Percentiles rank a stretch among this genome's conserved stretches.
Conservation (phyloP, 2,888 invertebrate species). For the Arctia plantaginis region DNA sequence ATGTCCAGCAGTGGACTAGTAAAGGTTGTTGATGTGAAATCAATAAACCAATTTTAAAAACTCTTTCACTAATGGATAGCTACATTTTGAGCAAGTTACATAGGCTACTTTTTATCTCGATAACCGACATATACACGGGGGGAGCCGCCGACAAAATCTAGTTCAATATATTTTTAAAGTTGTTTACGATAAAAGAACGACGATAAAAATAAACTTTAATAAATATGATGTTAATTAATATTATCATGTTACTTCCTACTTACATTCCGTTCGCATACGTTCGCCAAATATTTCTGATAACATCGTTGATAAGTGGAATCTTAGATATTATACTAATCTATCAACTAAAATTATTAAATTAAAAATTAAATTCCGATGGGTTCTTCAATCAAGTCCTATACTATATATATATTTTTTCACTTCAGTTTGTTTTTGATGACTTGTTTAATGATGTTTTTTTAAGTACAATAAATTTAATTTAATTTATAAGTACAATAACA, state of each 20-base stretch:
- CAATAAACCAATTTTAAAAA: too few relatives aligned
- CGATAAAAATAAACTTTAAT: neutral
- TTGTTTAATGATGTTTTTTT: too few relatives aligned
- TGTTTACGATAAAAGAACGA: neutral
- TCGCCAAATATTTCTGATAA: conserved; percentile 11
- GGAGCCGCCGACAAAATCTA: too few relatives aligned
- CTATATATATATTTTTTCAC: too few relatives aligned
- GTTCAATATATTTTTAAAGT: neutral
- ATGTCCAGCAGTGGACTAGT: too few relatives aligned
- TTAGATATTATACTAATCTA: neutral
- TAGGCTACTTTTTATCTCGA: too few relatives aligned
- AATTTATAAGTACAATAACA: too few relatives aligned
- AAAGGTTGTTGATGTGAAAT: too few relatives aligned
- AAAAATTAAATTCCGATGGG: neutral
- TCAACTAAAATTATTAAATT: neutral
- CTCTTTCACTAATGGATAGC: too few relatives aligned
- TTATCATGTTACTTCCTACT: neutral
- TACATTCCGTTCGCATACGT: conserved; percentile 1
- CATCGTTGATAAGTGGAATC: neutral
- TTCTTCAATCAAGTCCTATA: neutral
- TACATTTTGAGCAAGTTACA: too few relatives aligned
- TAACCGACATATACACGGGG: too few relatives aligned
- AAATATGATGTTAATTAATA: neutral
- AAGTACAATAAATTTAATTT: too few relatives aligned
- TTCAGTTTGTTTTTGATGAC: neutral